Evolutionary conservation across 1,140 invertebrate species (phyloP), one percentile per base, ranked within the genome.

Genomic region (Lineus longissimus): DNA sequence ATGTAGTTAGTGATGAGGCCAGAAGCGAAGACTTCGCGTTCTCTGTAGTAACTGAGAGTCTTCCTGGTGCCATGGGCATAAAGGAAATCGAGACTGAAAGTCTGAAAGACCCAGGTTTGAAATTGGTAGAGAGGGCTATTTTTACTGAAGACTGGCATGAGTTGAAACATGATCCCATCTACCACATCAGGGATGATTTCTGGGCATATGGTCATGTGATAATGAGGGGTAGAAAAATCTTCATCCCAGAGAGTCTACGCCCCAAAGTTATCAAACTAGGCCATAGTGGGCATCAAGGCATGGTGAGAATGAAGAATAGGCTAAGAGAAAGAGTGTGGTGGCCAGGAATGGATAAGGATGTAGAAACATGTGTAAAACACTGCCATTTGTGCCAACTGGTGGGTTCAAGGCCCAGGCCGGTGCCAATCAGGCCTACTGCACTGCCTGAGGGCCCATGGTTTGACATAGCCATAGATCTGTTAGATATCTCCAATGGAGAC

Each of bases 341-440:
- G 72, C 54, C 66, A 11, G 43, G 47, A 4, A 63, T 73, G n/a
- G 67, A 73, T 25, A 70, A 71, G 60, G 66, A 71, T 1, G 62
- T 59, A 27, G 65, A 72, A 27, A 47, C 63, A 51, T 65, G 40
- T 33, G 56, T 43, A n/a, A 70, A 62, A 56, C 58, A 31, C 13
- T 73, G 63, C 56, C 58, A 69, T 59, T 61, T 62, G 7, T 70
- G 66, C 59, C 68, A 70, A 63, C 15, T 70, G 0, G 69, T 70
- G 22, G 40, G 30, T 36, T 25, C 15, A 19, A 13, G 60, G 58
- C 36, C 60, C 13, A 43, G 33, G 54, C 61, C 69, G 2, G 57
- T 69, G 54, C 58, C 63, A 56, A 54, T 73, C 33, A 56, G 17
- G 17, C 43, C 23, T 0, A 69, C 64, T 23, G 17, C n/a, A 30